Evolutionary conservation across 2,797 vertebrate genomes (phyloP).

Genomic region (Scolopax bukidnonensis): DNA sequence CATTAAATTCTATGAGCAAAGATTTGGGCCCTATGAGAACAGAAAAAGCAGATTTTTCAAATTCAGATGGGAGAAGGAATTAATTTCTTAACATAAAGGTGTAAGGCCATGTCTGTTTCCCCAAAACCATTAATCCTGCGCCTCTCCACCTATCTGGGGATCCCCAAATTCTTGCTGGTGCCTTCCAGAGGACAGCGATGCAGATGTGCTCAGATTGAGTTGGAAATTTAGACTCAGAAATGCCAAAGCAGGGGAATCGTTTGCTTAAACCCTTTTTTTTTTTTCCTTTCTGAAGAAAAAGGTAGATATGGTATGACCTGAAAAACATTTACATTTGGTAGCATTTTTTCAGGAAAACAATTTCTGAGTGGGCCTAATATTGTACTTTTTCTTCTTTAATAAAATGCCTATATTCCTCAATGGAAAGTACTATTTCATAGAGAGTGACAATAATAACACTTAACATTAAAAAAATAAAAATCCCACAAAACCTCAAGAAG

Average conservation of each 20-base stretch:
- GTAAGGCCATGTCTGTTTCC: background rate
- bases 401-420: background rate
- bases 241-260: background rate
- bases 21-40: background rate
- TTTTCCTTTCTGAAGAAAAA: background rate
- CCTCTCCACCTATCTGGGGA: background rate
- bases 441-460: background rate
- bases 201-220: background rate
- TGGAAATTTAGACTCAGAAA: background rate
- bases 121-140: background rate
- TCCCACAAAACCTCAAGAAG: background rate
- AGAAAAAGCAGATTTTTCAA: background rate
- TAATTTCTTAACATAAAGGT: background rate
- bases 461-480: background rate
- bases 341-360: background rate
- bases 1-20: background rate
- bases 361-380: background rate
- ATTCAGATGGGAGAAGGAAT: background rate
- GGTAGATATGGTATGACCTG: background rate
- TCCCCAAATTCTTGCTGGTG: background rate
- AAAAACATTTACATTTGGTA: background rate
- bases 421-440: background rate
- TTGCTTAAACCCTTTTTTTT: background rate
- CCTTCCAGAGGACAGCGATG: background rate
- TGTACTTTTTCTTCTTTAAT: background rate